Conservation (phyloP, 2,113 vertebrate genomes). For the Callipepla squamata region DNA sequence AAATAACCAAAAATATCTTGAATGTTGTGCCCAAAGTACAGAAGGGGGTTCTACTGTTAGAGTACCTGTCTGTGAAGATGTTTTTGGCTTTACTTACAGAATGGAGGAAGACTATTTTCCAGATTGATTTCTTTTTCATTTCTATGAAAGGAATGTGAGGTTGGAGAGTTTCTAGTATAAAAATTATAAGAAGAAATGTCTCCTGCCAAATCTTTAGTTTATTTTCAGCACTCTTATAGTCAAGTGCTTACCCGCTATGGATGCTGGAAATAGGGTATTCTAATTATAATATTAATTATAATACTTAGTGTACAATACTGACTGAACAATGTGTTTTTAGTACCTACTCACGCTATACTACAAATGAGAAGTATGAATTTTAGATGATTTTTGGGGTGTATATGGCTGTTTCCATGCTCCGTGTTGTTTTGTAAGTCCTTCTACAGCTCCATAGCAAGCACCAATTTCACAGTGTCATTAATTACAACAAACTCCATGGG, state of each 20-base stretch:
- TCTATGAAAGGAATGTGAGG: background rate
- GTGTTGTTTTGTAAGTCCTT: background rate
- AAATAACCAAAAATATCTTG: constrained; percentile 60
- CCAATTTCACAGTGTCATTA: background rate
- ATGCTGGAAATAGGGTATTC: background rate
- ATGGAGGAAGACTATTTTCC: background rate
- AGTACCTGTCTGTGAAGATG: constrained; percentile 3
- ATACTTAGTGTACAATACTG: background rate
- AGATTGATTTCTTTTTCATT: background rate
- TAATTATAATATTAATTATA: background rate
- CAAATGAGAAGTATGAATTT: background rate
- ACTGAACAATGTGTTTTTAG: background rate
- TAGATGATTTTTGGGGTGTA: background rate
- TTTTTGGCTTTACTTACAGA: background rate
- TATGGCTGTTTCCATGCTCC: background rate
- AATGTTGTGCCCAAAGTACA: constrained; percentile 51
- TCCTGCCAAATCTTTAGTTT: background rate
- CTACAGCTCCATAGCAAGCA: background rate
- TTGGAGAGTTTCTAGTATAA: background rate
- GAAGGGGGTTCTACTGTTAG: background rate
- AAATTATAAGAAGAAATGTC: background rate
- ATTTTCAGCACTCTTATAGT: background rate
- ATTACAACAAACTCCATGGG: background rate
- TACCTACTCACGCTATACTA: background rate
- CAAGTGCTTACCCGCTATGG: background rate